Base-by-base conservation (phyloP, 2,113 vertebrate genomes). In the Lepus americanus region DNA sequence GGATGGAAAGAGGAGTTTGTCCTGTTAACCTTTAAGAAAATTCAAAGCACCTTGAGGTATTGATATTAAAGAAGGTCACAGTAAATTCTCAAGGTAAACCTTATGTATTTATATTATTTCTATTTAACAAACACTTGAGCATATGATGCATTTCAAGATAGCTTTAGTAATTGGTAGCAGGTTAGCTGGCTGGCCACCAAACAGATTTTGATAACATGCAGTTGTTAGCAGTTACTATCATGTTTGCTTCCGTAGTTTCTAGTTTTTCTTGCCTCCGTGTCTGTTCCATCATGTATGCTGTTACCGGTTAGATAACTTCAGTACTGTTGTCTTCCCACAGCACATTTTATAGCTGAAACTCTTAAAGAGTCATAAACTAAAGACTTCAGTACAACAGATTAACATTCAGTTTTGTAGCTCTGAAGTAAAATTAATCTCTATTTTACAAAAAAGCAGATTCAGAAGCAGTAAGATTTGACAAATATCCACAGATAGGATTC, bases 401-500 rank as follows among this genome's bases (percentile, higher is more conserved):
- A 64, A 13, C 44, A 80, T 95, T 90, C 89, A 78, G 64, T 92
- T 55, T 79, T 20, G 11, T 17, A 89, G 23, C 64, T 79, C 25
- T 10, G 14, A 89, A 87, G 61, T 80, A 61, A 95, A 92, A 81
- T 92, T n/a, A 79, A 72, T 90, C 44, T 80, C 27, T 8, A 44
- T 78, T 91, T 80, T 59, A 76, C 20, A 55, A 76, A 94, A 94
- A 16, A 85, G 64, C 4, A 80, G 39, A 90, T 84, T 92, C 23
- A 64, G 82, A 51, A 67, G 25, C 29, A 66, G 1, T 77, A n/a
- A 19, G 64, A 5, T 87, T 92, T 70, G 29, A 87, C 49, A 36
- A 78, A 0, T 80, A 53, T 13, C 19, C n/a, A 55, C n/a, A 82
- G 51, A 83, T 39, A 86, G 55, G 5, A 51, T 92, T 88, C 49